Base-by-base conservation (phyloP, 2,797 vertebrate genomes). In the Leptodactylus fallax region DNA sequence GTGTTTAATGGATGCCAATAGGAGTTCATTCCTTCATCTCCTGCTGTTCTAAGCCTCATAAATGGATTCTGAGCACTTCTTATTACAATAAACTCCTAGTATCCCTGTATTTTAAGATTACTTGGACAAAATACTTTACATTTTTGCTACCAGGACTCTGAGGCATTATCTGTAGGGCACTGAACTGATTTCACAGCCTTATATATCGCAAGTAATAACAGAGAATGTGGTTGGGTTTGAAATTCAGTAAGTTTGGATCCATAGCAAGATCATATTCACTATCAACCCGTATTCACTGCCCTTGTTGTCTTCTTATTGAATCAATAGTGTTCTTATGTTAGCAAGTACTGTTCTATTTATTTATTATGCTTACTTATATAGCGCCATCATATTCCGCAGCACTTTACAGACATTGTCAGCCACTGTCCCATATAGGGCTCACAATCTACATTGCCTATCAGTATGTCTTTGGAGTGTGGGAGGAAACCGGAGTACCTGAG, bases 11-110 rank as follows among this genome's bases (percentile, higher is more conserved):
- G 72, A 77, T 53, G 72, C 47, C 19, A 53, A 77, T 77, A 77
- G 51, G n/a, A 77, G 53, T 77, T 77, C 77, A 63, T 83, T 90
- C 84, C 55, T 21, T 58, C 0, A 0, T 63, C 72, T 27, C 83
- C 83, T 85, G 45, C 83, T 74, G 71, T 61, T 85, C n/a, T 85
- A 85, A 85, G 83, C 83, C 71, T 63, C 55, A 76, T 77, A 85
- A 76, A 85, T 76, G 21, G 60, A 85, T 85, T 85, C 83, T 51
- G 45, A 49, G 45, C 72, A 78, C 72, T 63, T n/a, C 72, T 85
- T 85, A 85, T 53, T 78, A 78, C 58, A 85, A 85, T 65, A n/a
- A 63, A 77, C 69, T 83, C 67, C 67, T 55, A 84, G 25, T 60
- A n/a, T 47, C 19, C 69, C 27, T 84, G 10, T 60, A 60, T 74